Conservation (phyloP, 2,888 invertebrate species). For the Netelia fuscicornis region DNA sequence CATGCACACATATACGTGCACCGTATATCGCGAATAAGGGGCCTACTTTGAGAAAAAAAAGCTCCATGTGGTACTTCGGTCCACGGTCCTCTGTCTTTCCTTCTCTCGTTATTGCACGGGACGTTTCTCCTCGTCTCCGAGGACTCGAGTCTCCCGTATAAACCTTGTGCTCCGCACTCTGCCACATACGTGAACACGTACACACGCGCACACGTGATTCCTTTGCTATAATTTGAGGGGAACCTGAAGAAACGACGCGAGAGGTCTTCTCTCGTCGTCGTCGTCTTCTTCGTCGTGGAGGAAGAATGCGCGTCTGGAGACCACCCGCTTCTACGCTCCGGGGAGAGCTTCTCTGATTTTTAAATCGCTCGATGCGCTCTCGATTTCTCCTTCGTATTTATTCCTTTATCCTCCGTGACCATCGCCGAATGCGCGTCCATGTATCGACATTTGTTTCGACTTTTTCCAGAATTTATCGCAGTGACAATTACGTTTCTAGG, state of each 20-base stretch:
- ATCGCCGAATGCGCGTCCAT: not conserved
- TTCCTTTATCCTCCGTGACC: not conserved
- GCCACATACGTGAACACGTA: not conserved
- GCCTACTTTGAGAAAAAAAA: constrained; percentile 48
- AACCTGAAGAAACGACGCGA: constrained; percentile 36
- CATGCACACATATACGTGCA: not conserved
- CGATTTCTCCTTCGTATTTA: constrained; percentile 39
- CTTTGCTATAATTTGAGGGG: constrained; percentile 55
- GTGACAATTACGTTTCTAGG: not conserved
- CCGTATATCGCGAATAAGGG: constrained; percentile 28
- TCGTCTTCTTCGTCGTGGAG: not conserved
- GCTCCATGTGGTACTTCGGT: constrained; percentile 35
- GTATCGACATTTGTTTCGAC: not conserved
- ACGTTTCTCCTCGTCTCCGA: constrained; percentile 42
- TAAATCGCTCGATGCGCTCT: constrained; percentile 52
- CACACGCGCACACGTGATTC: constrained; percentile 28
- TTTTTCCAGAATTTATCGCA: constrained; percentile 20
- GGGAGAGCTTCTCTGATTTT: constrained; percentile 42
- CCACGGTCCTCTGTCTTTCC: constrained; percentile 8
- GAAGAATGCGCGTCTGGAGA: constrained; percentile 55
- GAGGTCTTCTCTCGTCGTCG: not conserved
- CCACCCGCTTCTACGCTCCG: constrained; percentile 49
- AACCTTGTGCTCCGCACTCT: not conserved
- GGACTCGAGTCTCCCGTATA: constrained; percentile 3
- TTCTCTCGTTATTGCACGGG: constrained; percentile 26